Evolutionary conservation across 2,797 vertebrate genomes (phyloP).

Genomic region (Mormyrus hasselquistii): DNA sequence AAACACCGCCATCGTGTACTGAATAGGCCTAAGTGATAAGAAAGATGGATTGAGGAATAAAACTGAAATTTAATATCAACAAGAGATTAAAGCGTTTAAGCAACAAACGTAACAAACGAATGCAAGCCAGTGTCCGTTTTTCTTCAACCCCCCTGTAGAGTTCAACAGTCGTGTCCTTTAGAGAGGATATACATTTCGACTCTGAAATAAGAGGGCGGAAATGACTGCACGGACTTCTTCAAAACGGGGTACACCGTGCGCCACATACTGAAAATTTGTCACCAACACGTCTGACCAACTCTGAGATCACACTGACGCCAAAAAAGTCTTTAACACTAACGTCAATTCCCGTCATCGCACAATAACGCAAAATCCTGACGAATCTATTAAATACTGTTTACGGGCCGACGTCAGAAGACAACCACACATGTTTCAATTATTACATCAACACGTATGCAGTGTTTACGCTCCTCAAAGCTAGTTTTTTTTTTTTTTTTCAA

Average conservation of each 20-base stretch:
- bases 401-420: background rate
- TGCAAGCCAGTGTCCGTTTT: background rate
- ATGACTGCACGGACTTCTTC: slow-evolving; percentile 43
- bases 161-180: background rate
- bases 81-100: background rate
- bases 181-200: background rate
- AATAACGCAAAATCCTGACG: background rate
- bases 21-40: background rate
- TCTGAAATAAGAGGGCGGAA: slow-evolving; percentile 32
- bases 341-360: background rate
- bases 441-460: background rate
- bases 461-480: background rate
- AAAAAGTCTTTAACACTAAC: background rate
- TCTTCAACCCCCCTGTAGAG: background rate
- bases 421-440: background rate
- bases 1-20: background rate
- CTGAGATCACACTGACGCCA: slow-evolving; percentile 33
- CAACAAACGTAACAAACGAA: background rate
- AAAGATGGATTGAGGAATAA: background rate
- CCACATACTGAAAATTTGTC: slow-evolving; percentile 53
- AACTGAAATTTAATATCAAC: background rate
- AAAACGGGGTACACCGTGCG: slow-evolving; percentile 41
- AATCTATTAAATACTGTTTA: background rate
- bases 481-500: background rate
- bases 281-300: slow-evolving; percentile 49